Conservation (phyloP, 2,797 vertebrate species). For the Phalloptychus januarius region DNA sequence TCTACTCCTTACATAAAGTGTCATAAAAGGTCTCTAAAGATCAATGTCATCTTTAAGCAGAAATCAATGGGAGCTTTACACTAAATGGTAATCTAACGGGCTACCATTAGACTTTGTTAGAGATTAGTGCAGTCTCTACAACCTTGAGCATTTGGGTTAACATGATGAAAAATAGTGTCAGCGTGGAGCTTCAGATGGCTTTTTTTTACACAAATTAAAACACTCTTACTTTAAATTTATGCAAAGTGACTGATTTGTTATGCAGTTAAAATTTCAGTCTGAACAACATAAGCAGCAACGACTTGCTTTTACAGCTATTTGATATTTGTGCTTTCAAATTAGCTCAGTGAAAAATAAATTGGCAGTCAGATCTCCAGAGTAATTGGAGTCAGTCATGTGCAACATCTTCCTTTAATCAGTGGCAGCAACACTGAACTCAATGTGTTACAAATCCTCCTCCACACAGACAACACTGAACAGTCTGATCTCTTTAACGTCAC, state of each 20-base stretch:
- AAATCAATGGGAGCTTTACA: background rate
- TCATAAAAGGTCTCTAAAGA: background rate
- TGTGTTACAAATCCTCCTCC: constrained; percentile 17
- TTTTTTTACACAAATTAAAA: background rate
- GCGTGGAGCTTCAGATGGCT: background rate
- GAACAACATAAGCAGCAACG: background rate
- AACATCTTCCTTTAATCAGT: constrained; percentile 39
- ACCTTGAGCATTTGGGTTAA: background rate
- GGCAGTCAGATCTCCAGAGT: constrained; percentile 25
- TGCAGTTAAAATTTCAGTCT: background rate
- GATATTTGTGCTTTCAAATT: constrained; percentile 19
- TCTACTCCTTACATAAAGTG: constrained; percentile 3
- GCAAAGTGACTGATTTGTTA: constrained; percentile 1
- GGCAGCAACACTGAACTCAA: constrained; percentile 16
- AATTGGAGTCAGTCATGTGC: constrained; percentile 26
- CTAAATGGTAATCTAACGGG: background rate
- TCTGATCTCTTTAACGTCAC: constrained; percentile 28
- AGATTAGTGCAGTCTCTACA: background rate
- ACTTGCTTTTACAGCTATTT: background rate
- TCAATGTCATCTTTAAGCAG: background rate
- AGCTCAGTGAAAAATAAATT: constrained; percentile 15
- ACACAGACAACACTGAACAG: constrained; percentile 19
- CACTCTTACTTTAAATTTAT: background rate
- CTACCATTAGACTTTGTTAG: constrained; percentile 5
- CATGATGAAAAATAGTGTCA: background rate